Conservation (phyloP, 2,113 vertebrate species). For the Chaetodon auriga region DNA sequence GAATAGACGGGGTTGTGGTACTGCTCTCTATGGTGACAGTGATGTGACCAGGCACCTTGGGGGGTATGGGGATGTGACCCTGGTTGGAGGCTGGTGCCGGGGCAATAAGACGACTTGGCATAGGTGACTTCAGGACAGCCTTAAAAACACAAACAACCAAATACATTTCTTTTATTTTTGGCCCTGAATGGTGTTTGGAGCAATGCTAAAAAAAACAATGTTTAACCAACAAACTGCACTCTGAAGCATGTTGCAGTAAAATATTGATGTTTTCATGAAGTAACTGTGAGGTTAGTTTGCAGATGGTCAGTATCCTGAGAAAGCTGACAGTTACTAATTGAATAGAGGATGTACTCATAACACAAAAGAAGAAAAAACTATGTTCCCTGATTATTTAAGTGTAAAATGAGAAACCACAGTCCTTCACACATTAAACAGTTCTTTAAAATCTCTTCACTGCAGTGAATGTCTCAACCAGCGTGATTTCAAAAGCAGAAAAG, state of each 20-base stretch:
- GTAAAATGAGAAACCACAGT: neutral
- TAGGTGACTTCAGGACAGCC: conserved; percentile 92
- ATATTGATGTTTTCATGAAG: neutral
- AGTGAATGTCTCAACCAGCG: too few species aligned
- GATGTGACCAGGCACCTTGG: conserved; percentile 94
- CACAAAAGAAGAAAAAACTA: neutral
- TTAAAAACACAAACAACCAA: conserved; percentile 53
- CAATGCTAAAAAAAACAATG: neutral
- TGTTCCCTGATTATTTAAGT: neutral
- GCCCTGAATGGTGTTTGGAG: neutral
- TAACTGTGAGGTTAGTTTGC: neutral
- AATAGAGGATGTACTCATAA: neutral
- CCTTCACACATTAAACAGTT: neutral
- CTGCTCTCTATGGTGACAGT: conserved; percentile 95
- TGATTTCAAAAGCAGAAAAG: neutral
- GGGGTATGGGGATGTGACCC: conserved; percentile 87
- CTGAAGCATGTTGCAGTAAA: neutral
- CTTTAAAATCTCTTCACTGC: neutral
- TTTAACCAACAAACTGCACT: neutral
- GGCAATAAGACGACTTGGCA: conserved; percentile 97
- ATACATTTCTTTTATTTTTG: neutral
- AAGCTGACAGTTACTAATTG: neutral
- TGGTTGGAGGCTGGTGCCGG: conserved; percentile 93
- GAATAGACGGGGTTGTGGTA: conserved; percentile 93
- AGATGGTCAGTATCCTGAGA: neutral